Evolutionary conservation across 2,797 vertebrate species (phyloP).

Genomic region (Tiaroga cobitis): DNA sequence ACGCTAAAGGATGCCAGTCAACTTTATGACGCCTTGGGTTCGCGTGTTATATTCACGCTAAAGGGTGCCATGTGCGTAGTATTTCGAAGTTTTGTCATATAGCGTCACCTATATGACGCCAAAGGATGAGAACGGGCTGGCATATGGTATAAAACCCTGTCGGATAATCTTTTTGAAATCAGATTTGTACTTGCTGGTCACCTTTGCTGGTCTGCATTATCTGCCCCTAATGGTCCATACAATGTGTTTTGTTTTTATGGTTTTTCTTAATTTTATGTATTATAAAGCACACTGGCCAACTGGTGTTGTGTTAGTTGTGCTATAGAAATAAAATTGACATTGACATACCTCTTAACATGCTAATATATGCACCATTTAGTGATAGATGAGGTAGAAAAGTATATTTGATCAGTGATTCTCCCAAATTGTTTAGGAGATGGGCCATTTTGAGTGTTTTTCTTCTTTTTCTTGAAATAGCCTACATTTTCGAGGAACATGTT

Average conservation of each 20-base stretch:
- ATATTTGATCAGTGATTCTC: neutral
- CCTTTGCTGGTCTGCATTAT: neutral
- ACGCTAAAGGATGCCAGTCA: too few relatives aligned
- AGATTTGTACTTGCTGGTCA: neutral
- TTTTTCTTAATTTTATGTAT: too few relatives aligned
- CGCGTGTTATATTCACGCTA: too few relatives aligned
- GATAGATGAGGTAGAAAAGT: neutral
- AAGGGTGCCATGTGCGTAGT: too few relatives aligned
- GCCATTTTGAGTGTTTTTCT: neutral
- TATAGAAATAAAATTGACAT: too few relatives aligned
- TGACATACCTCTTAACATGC: neutral
- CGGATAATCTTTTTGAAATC: neutral
- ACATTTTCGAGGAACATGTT: neutral
- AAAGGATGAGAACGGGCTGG: too few relatives aligned
- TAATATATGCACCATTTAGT: neutral
- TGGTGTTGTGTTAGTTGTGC: too few relatives aligned
- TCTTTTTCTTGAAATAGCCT: neutral
- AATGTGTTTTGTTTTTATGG: too few relatives aligned
- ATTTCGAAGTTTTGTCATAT: too few relatives aligned
- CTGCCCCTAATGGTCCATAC: neutral
- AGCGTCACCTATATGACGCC: too few relatives aligned
- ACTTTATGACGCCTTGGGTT: too few relatives aligned
- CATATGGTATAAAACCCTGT: conserved; percentile 30
- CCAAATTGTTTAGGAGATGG: neutral
- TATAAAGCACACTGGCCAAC: too few relatives aligned